phyloP scores from a whole-genome alignment of 2,888 invertebrate genomes.

The Hemistola chrysoprasaria region DNA sequence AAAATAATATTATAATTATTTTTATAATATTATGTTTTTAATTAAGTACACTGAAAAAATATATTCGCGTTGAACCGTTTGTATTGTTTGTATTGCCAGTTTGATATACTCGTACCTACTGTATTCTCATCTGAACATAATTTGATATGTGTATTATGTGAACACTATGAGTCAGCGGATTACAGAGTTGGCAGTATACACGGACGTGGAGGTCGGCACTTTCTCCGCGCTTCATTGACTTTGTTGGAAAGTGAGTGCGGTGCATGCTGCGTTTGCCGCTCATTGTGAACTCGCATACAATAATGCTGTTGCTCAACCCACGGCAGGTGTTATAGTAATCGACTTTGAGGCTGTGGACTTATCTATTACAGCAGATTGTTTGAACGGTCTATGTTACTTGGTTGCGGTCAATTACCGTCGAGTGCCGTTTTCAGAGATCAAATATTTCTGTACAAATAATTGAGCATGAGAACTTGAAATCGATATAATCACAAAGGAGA shows the following conservation, averaged over 20 bases:
- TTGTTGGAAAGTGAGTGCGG: slow-evolving; percentile 75
- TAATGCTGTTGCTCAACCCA: slow-evolving; percentile 43
- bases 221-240: slow-evolving; percentile 80
- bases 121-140: slow-evolving; percentile 15
- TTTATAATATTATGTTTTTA: too few species aligned
- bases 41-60: too few species aligned
- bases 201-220: slow-evolving; percentile 76
- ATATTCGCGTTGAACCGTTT: too few species aligned
- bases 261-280: slow-evolving; percentile 50
- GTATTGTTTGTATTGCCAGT: too few species aligned
- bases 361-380: too few species aligned
- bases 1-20: too few species aligned
- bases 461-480: too few species aligned
- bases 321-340: slow-evolving; percentile 33
- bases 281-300: slow-evolving; percentile 38
- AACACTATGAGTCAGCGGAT: slow-evolving; percentile 69
- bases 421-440: too few species aligned
- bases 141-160: slow-evolving; percentile 33
- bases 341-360: slow-evolving; percentile 10
- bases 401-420: background rate
- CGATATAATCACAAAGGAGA: too few species aligned
- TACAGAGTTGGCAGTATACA: slow-evolving; percentile 58
- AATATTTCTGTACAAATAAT: too few species aligned
- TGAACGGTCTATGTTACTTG: background rate
- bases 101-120: slow-evolving; percentile 9